Conservation (phyloP, 2,797 vertebrate species). For the Gymnoscopelus braueri region DNA sequence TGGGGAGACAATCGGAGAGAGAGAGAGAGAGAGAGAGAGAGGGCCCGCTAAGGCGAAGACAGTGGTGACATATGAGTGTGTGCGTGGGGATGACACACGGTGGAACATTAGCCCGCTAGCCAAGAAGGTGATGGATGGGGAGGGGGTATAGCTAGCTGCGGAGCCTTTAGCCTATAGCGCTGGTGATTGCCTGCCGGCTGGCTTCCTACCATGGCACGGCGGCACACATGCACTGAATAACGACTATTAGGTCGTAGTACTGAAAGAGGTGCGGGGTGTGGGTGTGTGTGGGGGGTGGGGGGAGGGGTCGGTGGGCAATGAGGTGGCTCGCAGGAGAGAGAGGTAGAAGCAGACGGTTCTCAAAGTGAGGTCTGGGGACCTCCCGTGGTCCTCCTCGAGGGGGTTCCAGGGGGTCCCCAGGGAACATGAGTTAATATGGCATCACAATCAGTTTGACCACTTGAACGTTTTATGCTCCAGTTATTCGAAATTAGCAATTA, state of each 20-base stretch:
- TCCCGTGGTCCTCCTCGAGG: too few species aligned
- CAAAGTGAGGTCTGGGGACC: not conserved
- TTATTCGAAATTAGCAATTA: too few species aligned
- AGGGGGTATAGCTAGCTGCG: slow-evolving; percentile 7
- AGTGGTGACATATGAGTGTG: slow-evolving; percentile 65
- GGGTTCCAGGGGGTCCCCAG: too few species aligned
- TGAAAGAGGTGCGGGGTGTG: slow-evolving; percentile 15
- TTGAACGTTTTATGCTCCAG: too few species aligned
- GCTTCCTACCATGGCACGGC: not conserved
- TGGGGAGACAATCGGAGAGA: not conserved
- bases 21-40: slow-evolving; percentile 9
- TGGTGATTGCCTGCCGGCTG: slow-evolving; percentile 15
- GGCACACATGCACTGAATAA: slow-evolving; percentile 10
- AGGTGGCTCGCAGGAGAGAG: slow-evolving; percentile 8
- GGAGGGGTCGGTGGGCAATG: slow-evolving; percentile 1
- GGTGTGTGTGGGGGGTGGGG: not conserved
- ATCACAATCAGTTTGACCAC: too few species aligned
- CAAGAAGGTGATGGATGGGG: slow-evolving; percentile 57
- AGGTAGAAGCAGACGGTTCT: not conserved
- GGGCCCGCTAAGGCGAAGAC: slow-evolving; percentile 57
- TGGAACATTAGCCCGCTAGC: slow-evolving; percentile 37
- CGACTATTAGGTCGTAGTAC: slow-evolving; percentile 10
- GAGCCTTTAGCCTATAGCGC: slow-evolving; percentile 24
- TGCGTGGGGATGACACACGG: slow-evolving; percentile 56
- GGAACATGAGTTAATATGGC: too few species aligned